Evolutionary conservation across 2,888 invertebrate species (phyloP), one percentile per base, ranked within the genome.

Genomic region (Trachelus stipa): DNA sequence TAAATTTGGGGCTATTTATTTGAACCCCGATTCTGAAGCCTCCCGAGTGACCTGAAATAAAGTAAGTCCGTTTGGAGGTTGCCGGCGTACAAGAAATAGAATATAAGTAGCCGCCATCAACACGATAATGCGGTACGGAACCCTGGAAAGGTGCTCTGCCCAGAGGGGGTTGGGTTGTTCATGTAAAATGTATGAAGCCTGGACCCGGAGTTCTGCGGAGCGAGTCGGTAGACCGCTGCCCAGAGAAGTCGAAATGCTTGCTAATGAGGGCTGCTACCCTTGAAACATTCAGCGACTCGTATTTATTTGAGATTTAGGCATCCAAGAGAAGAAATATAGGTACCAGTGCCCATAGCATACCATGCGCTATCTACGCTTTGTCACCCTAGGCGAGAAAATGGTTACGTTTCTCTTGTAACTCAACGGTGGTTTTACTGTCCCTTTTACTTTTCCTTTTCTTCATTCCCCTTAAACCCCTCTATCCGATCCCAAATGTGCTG

Each of bases 151-250:
- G 56, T 56, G 56, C 9, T 56, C 23, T 56, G 56, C 56, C 56
- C 56, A 23, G 79, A 76, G 74, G 23, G 78, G 35, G 68, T 77
- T 78, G 78, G 73, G 79, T 74, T 79, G 81, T 85, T 86, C 89
- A 88, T 89, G 87, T 87, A 89, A 88, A 90, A 90, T 89, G 87
- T 88, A 89, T 87, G 88, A 88, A 87, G 86, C 85, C 85, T 84
- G 85, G 83, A 56, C 56, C 56, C 56, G 56, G 23, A 56, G 56
- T 23, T 56, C 23, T 56, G 56, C 23, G 30, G 69, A 78, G 30
- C 71, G 23, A 71, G 34, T 73, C 73, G 76, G 77, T 76, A 68
- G 73, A 31, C 76, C 69, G 76, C 79, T 79, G 79, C 80, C 79
- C 76, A 79, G 81, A 73, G 77, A 77, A 76, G 74, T 75, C 68